Evolutionary conservation across 2,797 vertebrate species (phyloP).

Genomic region (Florisuga fusca): DNA sequence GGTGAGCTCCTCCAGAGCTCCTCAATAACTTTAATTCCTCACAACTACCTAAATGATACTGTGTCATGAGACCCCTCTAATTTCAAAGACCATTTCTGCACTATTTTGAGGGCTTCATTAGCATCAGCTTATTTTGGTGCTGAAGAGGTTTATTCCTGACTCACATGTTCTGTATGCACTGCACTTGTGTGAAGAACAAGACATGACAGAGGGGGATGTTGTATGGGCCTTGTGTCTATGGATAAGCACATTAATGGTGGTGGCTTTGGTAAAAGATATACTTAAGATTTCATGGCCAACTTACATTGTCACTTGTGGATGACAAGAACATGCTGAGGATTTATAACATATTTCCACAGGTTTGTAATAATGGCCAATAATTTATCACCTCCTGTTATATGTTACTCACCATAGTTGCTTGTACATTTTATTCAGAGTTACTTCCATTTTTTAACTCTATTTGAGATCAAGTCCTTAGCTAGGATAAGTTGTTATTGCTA

Average conservation of each 20-base stretch:
- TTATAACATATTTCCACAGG: not conserved
- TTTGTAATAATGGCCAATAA: not conserved
- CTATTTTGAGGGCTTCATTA: not conserved
- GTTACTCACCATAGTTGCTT: not conserved
- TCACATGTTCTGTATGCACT: no score
- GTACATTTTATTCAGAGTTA: not conserved
- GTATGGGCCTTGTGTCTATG: not conserved
- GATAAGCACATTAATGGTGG: not conserved
- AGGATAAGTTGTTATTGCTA: fast-evolving
- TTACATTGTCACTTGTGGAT: not conserved
- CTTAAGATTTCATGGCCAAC: not conserved
- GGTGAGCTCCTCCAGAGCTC: not conserved
- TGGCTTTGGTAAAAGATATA: not conserved
- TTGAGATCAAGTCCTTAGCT: not conserved
- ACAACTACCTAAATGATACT: not conserved
- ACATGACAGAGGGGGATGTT: fast-evolving
- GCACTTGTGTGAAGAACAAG: fast-evolving
- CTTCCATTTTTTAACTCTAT: not conserved
- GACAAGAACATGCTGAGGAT: not conserved
- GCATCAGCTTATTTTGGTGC: not conserved
- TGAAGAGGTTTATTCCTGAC: not conserved
- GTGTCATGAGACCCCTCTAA: not conserved
- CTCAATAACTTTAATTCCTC: not conserved
- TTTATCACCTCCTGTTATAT: not conserved
- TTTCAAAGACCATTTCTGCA: not conserved